Conservation (phyloP, 2,113 vertebrate species). For the Ploceus nigricollis region DNA sequence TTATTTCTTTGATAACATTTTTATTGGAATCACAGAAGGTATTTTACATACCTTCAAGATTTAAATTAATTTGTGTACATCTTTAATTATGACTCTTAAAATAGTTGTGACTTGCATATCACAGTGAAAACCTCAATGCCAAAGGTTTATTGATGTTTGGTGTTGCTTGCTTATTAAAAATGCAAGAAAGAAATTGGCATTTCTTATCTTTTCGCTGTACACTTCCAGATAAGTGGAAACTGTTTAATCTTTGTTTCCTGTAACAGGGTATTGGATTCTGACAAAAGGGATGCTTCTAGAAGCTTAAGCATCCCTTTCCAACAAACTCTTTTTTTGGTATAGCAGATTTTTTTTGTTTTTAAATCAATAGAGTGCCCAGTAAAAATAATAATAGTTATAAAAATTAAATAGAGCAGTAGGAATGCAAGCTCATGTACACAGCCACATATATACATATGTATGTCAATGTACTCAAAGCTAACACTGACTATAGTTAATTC, state of each 20-base stretch:
- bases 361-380: fast-evolving
- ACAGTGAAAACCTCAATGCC: not conserved
- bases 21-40: not conserved
- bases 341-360: not conserved
- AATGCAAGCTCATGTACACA: not conserved
- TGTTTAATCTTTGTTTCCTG: not conserved
- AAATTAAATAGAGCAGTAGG: not conserved
- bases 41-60: not conserved
- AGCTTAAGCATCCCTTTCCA: not conserved
- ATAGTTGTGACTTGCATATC: not conserved
- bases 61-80: not conserved
- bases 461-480: not conserved
- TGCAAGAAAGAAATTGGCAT: not conserved
- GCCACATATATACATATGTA: not conserved
- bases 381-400: not conserved
- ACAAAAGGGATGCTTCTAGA: not conserved
- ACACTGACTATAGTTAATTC: not conserved
- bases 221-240: not conserved
- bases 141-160: not conserved
- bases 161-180: not conserved
- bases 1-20: not conserved
- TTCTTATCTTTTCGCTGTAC: not conserved
- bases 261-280: not conserved
- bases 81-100: not conserved
- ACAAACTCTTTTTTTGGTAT: not conserved